These are phyloP conservation scores for Cladopsammia gracilis DNA, from an alignment of 64 coral and sea anemone genomes.

Conservation along the genomic window DNA sequence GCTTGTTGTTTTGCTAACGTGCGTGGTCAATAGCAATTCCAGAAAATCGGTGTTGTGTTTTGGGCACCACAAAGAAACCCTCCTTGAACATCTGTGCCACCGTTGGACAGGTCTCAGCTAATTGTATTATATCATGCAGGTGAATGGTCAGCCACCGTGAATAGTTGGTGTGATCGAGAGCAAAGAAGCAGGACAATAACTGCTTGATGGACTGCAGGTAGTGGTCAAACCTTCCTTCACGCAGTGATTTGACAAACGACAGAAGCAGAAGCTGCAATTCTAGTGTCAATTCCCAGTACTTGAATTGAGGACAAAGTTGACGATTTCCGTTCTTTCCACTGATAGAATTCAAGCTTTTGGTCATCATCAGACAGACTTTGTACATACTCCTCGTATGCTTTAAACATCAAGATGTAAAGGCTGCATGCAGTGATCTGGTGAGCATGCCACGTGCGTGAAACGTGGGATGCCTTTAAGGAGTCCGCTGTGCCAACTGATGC, in stretches of 20 bases:
- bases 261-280: not conserved
- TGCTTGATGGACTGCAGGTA: conserved; percentile 15
- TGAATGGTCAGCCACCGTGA: conserved; percentile 63
- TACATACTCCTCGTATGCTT: not conserved
- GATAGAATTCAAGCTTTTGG: not conserved
- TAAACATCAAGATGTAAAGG: not conserved
- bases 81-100: conserved; percentile 33
- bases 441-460: not conserved
- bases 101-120: conserved; percentile 5
- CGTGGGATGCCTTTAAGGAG: not conserved
- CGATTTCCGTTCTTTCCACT: not conserved
- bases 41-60: conserved; percentile 67
- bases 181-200: conserved; percentile 42
- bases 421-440: conserved; percentile 2
- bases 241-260: conserved; percentile 18
- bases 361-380: not conserved
- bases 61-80: conserved; percentile 57
- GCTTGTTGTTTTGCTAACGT: conserved; percentile 68
- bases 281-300: not conserved
- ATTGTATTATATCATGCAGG: conserved; percentile 43
- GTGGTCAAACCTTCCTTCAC: conserved; percentile 6
- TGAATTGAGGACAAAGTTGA: conserved; percentile 8
- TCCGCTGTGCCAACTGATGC: conserved; percentile 6
- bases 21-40: conserved; percentile 62
- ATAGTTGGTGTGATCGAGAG: conserved; percentile 31